Percentiles rank a stretch among this genome's conserved stretches.
Conservation (phyloP, 2,113 vertebrate species). For the Hippocampus mohnikei region DNA sequence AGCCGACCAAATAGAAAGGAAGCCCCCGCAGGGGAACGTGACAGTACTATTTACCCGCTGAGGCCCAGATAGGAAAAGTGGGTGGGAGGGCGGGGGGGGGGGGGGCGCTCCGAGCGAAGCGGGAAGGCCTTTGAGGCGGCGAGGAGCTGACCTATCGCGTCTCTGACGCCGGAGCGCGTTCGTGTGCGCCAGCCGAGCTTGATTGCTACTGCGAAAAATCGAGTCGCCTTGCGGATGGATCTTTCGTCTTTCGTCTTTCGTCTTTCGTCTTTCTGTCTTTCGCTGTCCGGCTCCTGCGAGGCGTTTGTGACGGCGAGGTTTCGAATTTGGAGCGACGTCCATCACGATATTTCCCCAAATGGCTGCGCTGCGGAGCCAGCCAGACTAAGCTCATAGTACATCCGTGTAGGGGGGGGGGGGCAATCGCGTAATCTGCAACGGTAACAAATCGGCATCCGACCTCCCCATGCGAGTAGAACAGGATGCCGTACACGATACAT, state of each 20-base stretch:
- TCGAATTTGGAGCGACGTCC: not conserved
- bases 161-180: slow-evolving; percentile 7
- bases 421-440: not conserved
- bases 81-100: not conserved
- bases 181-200: slow-evolving; percentile 16
- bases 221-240: no score
- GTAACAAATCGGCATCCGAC: not conserved
- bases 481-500: no score
- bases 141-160: no score
- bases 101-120: slow-evolving; percentile 10
- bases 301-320: not conserved
- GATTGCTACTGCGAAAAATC: no score
- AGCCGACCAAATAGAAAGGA: slow-evolving; percentile 52
- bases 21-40: slow-evolving; percentile 42
- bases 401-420: not conserved
- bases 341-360: not conserved
- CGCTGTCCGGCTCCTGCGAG: not conserved
- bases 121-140: slow-evolving; percentile 11
- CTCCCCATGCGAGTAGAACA: not conserved
- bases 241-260: no score
- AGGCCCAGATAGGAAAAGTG: slow-evolving; percentile 39
- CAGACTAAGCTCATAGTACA: not conserved
- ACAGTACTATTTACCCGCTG: slow-evolving; percentile 40
- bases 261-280: not conserved
- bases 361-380: no score